Conservation (phyloP, 2,797 vertebrate species). For the Coendou prehensilis region DNA sequence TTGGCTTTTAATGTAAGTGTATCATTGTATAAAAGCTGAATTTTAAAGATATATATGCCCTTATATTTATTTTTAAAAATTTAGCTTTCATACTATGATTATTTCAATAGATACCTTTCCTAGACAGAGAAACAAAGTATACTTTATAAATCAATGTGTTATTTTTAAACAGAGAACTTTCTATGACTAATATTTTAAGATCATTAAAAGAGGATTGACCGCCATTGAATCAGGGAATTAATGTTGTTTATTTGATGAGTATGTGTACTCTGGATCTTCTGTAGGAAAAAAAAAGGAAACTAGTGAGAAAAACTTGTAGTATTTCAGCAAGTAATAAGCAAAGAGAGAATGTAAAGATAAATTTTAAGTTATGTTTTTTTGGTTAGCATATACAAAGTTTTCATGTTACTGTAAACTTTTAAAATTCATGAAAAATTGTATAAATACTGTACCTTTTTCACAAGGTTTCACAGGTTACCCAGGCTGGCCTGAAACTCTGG, state of each 20-base stretch:
- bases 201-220: constrained; percentile 78
- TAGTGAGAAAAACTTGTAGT: constrained; percentile 34
- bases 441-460: not conserved
- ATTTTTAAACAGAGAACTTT: constrained; percentile 49
- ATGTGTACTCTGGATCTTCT: constrained; percentile 25
- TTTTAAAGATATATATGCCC: not conserved
- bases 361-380: constrained; percentile 54
- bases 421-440: constrained; percentile 42
- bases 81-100: not conserved
- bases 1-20: constrained; percentile 39
- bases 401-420: not conserved
- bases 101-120: constrained; percentile 13
- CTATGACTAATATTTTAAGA: constrained; percentile 70
- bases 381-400: not conserved
- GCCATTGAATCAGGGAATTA: constrained; percentile 56
- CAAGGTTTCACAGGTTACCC: not conserved
- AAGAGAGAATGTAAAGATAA: constrained; percentile 1
- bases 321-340: constrained; percentile 56
- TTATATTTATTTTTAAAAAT: constrained; percentile 21
- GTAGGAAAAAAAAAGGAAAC: not conserved
- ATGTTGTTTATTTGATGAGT: constrained; percentile 55
- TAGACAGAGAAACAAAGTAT: not conserved
- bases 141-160: not conserved
- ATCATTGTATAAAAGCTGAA: constrained; percentile 48
- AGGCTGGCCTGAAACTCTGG: not conserved